Evolutionary conservation across 2,113 vertebrate species (phyloP), one percentile per base, ranked within the genome.

Genomic region (Siniperca knerii): DNA sequence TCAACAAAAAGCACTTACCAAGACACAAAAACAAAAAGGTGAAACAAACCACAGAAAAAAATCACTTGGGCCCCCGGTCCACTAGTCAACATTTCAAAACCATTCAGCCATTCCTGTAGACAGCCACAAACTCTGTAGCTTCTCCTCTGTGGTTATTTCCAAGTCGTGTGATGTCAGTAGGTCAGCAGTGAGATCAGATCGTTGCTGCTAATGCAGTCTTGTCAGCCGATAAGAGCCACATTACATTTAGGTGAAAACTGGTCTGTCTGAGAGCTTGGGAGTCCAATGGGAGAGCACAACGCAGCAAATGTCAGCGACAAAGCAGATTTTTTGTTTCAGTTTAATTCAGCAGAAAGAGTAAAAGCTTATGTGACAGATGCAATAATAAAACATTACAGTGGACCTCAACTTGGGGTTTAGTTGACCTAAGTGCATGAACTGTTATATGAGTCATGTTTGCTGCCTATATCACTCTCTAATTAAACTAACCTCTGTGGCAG

Each of bases 401-500:
- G 35, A 75, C 35, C 54, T 86, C 42, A 23, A 64, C 70, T 85
- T 64, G 81, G 40, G 33, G 23, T 42, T 87, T 5, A 18, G 54
- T 48, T 78, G 72, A 81, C 50, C 78, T 50, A 40, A 20, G 4
- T 46, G 29, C 15, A 42, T 21, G 44, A 83, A 83, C 75, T 85
- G 25, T 42, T 44, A 10, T 1, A 6, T 29, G 75, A 83, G 61
- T 72, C 77, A 20, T 23, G 1, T 75, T 81, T 68, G 8, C 44
- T 50, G 57, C 21, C 40, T 48, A 2, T 33, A 44, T 85, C 46
- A 6, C 57, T n/a, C 54, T 70, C 18, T 82, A 46, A 74, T 79
- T 71, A 67, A 60, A 90, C 94, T 79, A 77, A 98, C 97, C 97
- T 98, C 97, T 0, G 94, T 94, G 75, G 94, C 94, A 48, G 94